Conservation (phyloP, 53 echinoderm and acorn worm species). For the Astropecten irregularis region DNA sequence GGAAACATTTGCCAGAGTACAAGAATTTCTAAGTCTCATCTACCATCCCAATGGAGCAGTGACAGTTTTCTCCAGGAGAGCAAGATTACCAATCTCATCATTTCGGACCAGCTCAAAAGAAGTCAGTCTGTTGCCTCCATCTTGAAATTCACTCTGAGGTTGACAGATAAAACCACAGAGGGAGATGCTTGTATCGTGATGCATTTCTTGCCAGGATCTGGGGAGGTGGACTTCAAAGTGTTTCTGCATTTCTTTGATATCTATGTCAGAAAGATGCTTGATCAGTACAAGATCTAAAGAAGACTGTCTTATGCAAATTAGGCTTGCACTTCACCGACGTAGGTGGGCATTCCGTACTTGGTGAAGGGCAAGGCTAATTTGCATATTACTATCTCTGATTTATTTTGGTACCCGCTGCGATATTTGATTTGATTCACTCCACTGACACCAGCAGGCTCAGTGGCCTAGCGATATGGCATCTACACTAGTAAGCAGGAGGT, state of each 20-base stretch:
- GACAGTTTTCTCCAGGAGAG: slow-evolving; percentile 52
- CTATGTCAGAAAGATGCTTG: slow-evolving; percentile 56
- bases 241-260: slow-evolving; percentile 78
- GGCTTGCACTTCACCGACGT: too few relatives aligned
- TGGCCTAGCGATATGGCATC: too few relatives aligned
- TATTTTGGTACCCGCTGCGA: too few relatives aligned
- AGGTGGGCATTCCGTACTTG: too few relatives aligned
- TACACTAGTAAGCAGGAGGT: too few relatives aligned
- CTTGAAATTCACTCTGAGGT: slow-evolving; percentile 12
- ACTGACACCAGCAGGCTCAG: too few relatives aligned
- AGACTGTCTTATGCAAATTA: too few relatives aligned
- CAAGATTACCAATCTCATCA: slow-evolving; percentile 54
- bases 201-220: slow-evolving; percentile 47
- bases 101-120: slow-evolving; percentile 6
- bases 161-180: neutral
- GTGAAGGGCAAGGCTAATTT: too few relatives aligned
- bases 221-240: slow-evolving; percentile 53
- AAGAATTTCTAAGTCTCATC: neutral
- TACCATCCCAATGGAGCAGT: neutral
- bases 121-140: neutral
- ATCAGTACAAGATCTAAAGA: slow-evolving; percentile 46
- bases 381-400: too few relatives aligned
- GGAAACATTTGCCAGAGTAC: neutral
- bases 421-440: too few relatives aligned
- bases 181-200: slow-evolving; percentile 12